Evolutionary conservation across 2,888 invertebrate genomes (phyloP), one percentile per base, ranked within the genome.

Genomic region (Trisateles emortualis): DNA sequence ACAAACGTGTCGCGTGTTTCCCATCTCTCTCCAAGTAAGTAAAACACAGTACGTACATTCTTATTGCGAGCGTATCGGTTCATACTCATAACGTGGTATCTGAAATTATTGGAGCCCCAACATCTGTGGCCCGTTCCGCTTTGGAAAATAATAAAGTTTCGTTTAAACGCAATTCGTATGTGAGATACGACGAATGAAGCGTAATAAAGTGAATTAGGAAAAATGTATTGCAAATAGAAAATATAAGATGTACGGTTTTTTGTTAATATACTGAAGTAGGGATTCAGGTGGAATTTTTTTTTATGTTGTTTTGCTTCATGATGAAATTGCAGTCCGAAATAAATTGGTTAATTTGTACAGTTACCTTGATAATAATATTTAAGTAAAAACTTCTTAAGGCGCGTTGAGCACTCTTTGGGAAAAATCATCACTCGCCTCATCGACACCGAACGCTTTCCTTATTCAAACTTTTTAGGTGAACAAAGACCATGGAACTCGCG

Each of bases 141-240:
- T 85, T 84, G 78, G 78, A 81, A 87, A 89, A 91, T 90, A 90
- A 90, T 89, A 90, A 91, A 90, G 87, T 88, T 88, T 73, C 83
- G 83, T 89, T 90, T 90, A 91, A 86, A 84, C 87, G 84, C 87
- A 79, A 91, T 91, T 91, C 89, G 90, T 91, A 91, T 91, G 91
- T 86, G 84, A 86, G 88, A 87, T 86, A 88, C 88, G 83, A 83
- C 86, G 88, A 89, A 84, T 88, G 89, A 85, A 78, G 74, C 84
- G 84, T 80, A 87, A 89, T 90, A 90, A 90, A 88, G 76, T 86
- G 88, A 88, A 88, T 89, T 88, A 89, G 79, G 78, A 76, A 70
- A 81, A 88, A 88, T 79, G 82, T 87, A 89, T 88, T 85, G 88
- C 87, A 84, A 87, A 89, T 88, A 85, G 87, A 83, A 88, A 84